Evolutionary conservation across 2,888 invertebrate genomes (phyloP).

Genomic region (Hedya salicella): DNA sequence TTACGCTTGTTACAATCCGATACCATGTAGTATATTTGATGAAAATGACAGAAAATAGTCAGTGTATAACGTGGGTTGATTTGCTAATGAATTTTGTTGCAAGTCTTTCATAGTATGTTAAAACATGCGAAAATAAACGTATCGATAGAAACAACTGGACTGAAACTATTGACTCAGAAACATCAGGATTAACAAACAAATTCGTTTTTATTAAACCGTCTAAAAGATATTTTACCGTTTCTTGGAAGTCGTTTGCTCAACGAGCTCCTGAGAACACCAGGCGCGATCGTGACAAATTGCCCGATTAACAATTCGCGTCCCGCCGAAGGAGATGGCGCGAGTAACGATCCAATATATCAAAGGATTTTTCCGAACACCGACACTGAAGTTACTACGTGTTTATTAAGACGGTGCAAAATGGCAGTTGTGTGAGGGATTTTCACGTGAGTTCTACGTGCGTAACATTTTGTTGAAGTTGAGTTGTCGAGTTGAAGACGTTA

Average conservation of each 20-base stretch:
- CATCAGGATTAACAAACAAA: constrained; percentile 14
- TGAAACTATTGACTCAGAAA: background rate
- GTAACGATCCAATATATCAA: constrained; percentile 83
- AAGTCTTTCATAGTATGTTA: too few relatives aligned
- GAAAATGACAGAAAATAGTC: too few relatives aligned
- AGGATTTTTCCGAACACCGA: constrained; percentile 77
- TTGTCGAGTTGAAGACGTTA: background rate
- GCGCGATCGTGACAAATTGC: constrained; percentile 81
- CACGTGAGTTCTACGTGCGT: background rate
- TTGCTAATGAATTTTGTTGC: too few relatives aligned
- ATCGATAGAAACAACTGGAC: too few relatives aligned
- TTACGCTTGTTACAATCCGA: too few relatives aligned
- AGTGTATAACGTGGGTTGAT: too few relatives aligned
- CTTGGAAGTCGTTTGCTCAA: constrained; percentile 51
- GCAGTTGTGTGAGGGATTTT: constrained; percentile 33
- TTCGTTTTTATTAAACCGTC: constrained; percentile 39
- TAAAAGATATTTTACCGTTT: constrained; percentile 39
- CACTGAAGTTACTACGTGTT: constrained; percentile 69
- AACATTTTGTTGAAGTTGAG: background rate
- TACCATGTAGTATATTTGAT: too few relatives aligned
- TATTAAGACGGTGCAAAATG: constrained; percentile 57
- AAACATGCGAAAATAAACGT: too few relatives aligned
- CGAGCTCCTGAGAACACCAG: constrained; percentile 72
- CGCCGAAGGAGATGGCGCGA: constrained; percentile 75
- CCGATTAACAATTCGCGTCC: constrained; percentile 80